Evolutionary conservation across 2,113 vertebrate species (phyloP).

Genomic region (Diphyllodes magnificus): DNA sequence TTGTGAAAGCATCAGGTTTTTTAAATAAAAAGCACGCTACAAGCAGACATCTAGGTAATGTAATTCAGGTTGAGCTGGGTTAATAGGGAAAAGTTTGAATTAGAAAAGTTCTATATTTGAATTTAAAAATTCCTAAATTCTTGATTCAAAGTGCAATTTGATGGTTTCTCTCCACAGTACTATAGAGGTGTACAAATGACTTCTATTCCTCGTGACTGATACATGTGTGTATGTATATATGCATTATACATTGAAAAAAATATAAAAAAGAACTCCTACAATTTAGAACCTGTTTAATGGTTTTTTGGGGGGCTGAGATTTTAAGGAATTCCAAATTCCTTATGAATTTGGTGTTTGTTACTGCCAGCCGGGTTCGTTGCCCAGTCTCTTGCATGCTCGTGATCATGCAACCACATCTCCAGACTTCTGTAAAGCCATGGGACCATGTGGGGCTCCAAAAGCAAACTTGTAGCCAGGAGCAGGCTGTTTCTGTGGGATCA

Average conservation of each 20-base stretch:
- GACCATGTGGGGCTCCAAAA: not conserved
- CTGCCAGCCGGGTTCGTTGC: not conserved
- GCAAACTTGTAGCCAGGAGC: not conserved
- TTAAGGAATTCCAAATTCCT: not conserved
- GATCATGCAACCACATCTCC: not conserved
- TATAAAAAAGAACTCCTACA: accelerated
- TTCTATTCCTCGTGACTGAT: accelerated
- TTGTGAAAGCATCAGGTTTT: not conserved
- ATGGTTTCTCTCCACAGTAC: not conserved
- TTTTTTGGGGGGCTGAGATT: not conserved
- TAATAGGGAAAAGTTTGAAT: not conserved
- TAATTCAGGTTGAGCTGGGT: not conserved
- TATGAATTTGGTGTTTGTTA: not conserved
- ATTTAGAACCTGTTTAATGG: not conserved
- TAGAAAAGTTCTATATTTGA: not conserved
- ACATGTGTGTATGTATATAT: not conserved
- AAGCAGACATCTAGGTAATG: not conserved
- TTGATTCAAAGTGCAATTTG: not conserved
- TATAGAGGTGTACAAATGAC: not conserved
- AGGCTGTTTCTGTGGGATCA: not conserved
- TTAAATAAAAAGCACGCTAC: not conserved
- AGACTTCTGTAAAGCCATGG: not conserved
- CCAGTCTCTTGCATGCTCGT: not conserved
- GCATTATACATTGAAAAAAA: not conserved
- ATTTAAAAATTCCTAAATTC: not conserved